phyloP scores from a whole-genome alignment of 2,888 invertebrate genomes.

The Aspidapion aeneum region DNA sequence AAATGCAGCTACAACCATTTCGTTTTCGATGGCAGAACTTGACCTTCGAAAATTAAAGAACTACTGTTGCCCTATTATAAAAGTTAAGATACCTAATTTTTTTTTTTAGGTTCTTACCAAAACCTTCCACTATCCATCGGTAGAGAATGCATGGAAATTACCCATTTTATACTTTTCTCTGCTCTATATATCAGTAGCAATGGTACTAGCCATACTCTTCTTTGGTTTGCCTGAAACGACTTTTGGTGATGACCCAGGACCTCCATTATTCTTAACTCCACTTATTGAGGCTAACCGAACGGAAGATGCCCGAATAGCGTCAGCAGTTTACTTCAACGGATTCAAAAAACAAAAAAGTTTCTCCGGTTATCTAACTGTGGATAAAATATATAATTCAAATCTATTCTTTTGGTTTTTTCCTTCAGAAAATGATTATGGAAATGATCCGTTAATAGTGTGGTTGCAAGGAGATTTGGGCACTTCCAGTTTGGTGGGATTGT shows the following conservation, averaged over 20 bases:
- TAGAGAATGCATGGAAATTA: too few relatives aligned
- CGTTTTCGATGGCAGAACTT: too few relatives aligned
- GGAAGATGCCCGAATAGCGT: conserved; percentile 56
- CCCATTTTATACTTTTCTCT: too few relatives aligned
- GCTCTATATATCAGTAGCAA: too few relatives aligned
- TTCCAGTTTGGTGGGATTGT: conserved; percentile 73
- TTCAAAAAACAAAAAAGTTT: conserved; percentile 62
- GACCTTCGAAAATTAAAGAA: too few relatives aligned
- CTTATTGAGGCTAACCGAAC: conserved; percentile 68
- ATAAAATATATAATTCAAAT: conserved; percentile 72
- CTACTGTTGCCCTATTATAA: too few relatives aligned
- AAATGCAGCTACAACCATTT: too few relatives aligned
- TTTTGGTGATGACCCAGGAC: conserved; percentile 43
- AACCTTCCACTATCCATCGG: too few relatives aligned
- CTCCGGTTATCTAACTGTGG: conserved; percentile 80
- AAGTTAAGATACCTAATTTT: too few relatives aligned
- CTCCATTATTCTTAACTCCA: conserved; percentile 74
- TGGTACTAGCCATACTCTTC: too few relatives aligned
- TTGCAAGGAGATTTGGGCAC: conserved; percentile 85
- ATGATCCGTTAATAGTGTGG: conserved; percentile 77
- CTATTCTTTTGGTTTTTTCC: conserved; percentile 94
- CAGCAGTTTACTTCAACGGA: conserved; percentile 56
- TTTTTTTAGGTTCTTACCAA: too few relatives aligned
- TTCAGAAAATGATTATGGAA: conserved; percentile 53
- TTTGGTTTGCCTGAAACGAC: too few relatives aligned